Percentiles rank a stretch among this genome's conserved stretches.
phyloP scores from a whole-genome alignment of 2,113 vertebrate species.

The Ceuthmochares aereus region DNA sequence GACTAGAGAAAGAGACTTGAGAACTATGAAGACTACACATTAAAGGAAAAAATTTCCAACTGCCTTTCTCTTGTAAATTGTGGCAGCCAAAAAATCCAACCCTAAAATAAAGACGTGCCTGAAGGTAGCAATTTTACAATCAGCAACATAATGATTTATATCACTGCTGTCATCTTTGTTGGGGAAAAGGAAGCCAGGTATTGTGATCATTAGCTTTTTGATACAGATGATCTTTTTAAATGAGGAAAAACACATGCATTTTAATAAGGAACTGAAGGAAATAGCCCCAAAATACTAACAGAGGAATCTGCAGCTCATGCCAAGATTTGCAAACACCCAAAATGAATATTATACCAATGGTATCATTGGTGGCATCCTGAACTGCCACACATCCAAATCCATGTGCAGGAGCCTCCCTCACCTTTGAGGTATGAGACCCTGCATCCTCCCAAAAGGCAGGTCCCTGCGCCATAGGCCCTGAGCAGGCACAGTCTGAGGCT shows the following conservation, averaged over 20 bases:
- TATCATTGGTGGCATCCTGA: neutral
- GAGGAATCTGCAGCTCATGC: neutral
- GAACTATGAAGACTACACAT: slow-evolving; percentile 43
- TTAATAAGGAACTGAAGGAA: slow-evolving; percentile 30
- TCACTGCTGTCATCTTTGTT: slow-evolving; percentile 63
- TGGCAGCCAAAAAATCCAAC: slow-evolving; percentile 57
- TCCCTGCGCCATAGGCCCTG: neutral
- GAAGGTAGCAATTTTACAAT: slow-evolving; percentile 69
- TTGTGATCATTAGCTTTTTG: slow-evolving; percentile 58
- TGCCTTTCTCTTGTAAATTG: slow-evolving; percentile 33
- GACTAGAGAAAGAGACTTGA: slow-evolving; percentile 38
- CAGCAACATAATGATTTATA: slow-evolving; percentile 54
- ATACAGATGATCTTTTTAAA: slow-evolving; percentile 48
- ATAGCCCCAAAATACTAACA: slow-evolving; percentile 16
- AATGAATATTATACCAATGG: neutral
- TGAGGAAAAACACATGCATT: slow-evolving; percentile 56
- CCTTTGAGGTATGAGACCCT: accelerated
- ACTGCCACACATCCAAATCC: accelerated
- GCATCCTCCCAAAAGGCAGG: neutral
- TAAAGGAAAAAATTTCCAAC: slow-evolving; percentile 43
- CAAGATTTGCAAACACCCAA: neutral
- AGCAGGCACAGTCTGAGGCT: neutral
- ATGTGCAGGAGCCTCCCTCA: accelerated
- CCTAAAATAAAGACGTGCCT: slow-evolving; percentile 47
- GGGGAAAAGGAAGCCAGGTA: slow-evolving; percentile 63